Evolutionary conservation across 2,888 invertebrate genomes (phyloP), one percentile per base, ranked within the genome.

Genomic region (Acrobasis consociella): DNA sequence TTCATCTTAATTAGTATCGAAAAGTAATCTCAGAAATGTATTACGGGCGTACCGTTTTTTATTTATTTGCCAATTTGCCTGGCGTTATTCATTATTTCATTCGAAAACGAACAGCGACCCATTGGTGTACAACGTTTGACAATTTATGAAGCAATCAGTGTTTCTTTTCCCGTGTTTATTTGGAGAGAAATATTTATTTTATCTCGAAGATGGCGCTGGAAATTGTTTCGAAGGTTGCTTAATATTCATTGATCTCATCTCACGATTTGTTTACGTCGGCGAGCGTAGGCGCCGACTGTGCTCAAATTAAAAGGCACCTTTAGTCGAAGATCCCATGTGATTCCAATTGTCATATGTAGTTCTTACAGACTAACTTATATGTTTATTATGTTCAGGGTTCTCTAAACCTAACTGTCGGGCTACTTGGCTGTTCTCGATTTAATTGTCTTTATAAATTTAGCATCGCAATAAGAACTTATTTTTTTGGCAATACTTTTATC

Each of bases 111-210:
- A 72, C 72, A 73, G 76, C 80, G 77, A 82, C 83, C 78, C 78
- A 81, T 83, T 80, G 79, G 77, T 77, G 77, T 75, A 75, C 76
- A 82, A 81, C 80, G 74, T 83, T 83, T 85, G 84, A 84, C 87
- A 89, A 90, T 89, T 89, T 90, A 89, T 88, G 88, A 87, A 85
- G 86, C 87, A 89, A 89, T 89, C 89, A 86, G 80, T 82, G 83
- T 82, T 85, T 82, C 82, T 85, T 83, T 85, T 79, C 74, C 77
- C 74, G 73, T 80, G 78, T 87, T 86, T 87, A 86, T 89, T 86
- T 81, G 76, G 76, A 80, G 80, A 76, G 78, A 78, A 85, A 87
- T 87, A 87, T 88, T 88, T 86, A 84, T 86, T 85, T 85, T 83
- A 82, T 85, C 80, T 83, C 74, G 71, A 73, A 76, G 77, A 83